Conservation (phyloP, 2,797 vertebrate species). For the Syncerus caffer region DNA sequence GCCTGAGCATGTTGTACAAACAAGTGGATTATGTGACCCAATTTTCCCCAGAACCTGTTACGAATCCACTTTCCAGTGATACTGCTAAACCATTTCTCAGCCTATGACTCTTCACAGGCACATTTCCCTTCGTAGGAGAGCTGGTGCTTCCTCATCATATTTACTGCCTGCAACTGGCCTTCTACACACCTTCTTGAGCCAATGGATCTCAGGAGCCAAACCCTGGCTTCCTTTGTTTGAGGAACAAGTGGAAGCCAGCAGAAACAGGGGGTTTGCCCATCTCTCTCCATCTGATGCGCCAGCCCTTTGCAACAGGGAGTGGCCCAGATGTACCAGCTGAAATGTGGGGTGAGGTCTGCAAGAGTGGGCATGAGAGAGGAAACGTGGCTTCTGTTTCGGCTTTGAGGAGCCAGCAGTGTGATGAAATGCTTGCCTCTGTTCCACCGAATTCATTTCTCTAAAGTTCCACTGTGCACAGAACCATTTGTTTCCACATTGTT, state of each 20-base stretch:
- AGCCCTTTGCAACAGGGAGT: neutral
- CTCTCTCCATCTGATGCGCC: neutral
- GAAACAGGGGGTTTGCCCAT: neutral
- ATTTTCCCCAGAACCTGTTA: neutral
- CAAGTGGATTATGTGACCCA: neutral
- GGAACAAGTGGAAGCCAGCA: neutral
- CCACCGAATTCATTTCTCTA: slow-evolving; percentile 85
- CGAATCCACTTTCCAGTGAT: neutral
- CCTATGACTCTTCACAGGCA: neutral
- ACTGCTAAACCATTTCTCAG: neutral
- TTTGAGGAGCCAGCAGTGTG: slow-evolving; percentile 76
- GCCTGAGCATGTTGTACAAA: neutral
- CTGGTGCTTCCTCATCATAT: neutral
- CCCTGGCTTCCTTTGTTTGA: neutral
- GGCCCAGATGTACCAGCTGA: neutral
- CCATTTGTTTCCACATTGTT: slow-evolving; percentile 88
- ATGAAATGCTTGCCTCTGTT: slow-evolving; percentile 83
- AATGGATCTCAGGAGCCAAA: neutral
- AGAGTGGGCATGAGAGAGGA: slow-evolving; percentile 31
- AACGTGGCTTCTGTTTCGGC: slow-evolving; percentile 73
- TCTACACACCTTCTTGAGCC: neutral
- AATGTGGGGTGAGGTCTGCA: neutral
- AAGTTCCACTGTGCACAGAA: slow-evolving; percentile 86
- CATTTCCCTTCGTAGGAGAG: neutral
- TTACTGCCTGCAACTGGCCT: neutral